Evolutionary conservation across 2,888 invertebrate species (phyloP).

Genomic region (Augiades crinisus): DNA sequence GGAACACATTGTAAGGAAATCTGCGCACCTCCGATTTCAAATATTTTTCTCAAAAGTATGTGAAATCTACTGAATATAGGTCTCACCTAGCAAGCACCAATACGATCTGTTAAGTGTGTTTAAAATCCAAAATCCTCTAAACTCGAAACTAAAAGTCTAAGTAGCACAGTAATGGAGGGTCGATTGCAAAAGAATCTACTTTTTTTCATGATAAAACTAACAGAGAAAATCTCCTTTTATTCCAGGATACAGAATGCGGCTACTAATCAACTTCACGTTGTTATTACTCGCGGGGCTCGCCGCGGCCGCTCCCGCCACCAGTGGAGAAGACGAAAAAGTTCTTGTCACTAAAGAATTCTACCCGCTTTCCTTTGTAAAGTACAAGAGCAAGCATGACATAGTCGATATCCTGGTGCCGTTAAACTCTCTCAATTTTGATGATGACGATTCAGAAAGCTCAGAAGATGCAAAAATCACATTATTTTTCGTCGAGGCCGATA

Average conservation of each 20-base stretch:
- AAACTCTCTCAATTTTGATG: slow-evolving; percentile 34
- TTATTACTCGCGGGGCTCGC: slow-evolving; percentile 11
- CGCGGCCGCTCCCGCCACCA: slow-evolving; percentile 33
- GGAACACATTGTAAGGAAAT: too few relatives aligned
- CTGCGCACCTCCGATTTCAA: too few relatives aligned
- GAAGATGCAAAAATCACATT: neutral
- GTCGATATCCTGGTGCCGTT: slow-evolving; percentile 35
- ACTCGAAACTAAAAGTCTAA: too few relatives aligned
- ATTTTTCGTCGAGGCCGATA: slow-evolving; percentile 30
- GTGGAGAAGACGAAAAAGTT: slow-evolving; percentile 4
- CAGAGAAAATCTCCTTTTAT: too few relatives aligned
- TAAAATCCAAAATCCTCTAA: too few relatives aligned
- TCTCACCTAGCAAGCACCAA: too few relatives aligned
- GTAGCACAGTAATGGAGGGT: too few relatives aligned
- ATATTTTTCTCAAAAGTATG: too few relatives aligned
- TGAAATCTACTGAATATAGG: too few relatives aligned
- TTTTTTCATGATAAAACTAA: too few relatives aligned
- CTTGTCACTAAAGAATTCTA: slow-evolving; percentile 24
- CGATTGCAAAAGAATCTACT: too few relatives aligned
- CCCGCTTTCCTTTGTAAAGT: slow-evolving; percentile 16
- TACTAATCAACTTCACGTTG: neutral
- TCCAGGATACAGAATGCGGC: neutral
- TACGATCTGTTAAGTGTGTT: too few relatives aligned
- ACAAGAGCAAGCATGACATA: slow-evolving; percentile 36
- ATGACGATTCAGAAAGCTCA: slow-evolving; percentile 19